phyloP scores from a whole-genome alignment of 2,888 invertebrate species.

The Drosophila emarginata region DNA sequence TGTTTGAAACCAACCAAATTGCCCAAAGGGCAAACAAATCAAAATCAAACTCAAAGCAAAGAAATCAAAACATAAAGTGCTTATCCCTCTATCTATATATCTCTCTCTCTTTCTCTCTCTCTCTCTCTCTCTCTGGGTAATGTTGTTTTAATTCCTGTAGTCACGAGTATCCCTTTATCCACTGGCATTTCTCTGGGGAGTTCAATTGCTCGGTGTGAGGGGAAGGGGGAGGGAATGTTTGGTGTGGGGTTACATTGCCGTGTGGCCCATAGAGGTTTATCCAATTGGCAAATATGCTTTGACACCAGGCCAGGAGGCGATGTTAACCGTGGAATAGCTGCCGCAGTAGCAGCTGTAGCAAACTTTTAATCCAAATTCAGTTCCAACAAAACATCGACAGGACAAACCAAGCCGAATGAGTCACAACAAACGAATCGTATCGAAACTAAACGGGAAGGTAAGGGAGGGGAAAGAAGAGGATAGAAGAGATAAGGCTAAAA shows the following conservation, averaged over 20 bases:
- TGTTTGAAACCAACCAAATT: neutral
- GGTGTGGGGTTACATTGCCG: constrained; percentile 13
- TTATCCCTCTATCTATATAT: neutral
- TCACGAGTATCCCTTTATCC: neutral
- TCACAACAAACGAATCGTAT: constrained; percentile 22
- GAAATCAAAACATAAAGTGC: constrained; percentile 8
- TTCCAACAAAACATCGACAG: constrained; percentile 23
- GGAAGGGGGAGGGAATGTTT: neutral
- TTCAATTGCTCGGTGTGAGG: neutral
- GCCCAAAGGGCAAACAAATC: constrained; percentile 9
- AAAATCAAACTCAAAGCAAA: constrained; percentile 10
- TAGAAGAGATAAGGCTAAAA: constrained; percentile 16
- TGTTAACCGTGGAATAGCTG: constrained; percentile 3
- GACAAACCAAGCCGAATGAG: constrained; percentile 26
- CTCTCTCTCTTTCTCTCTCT: neutral
- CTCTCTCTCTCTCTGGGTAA: neutral
- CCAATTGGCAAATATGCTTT: constrained; percentile 59
- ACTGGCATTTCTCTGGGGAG: constrained; percentile 1
- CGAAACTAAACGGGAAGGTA: constrained; percentile 9
- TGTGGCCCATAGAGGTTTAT: constrained; percentile 33
- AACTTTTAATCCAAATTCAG: constrained; percentile 34
- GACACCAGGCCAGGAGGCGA: constrained; percentile 25
- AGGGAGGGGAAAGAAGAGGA: neutral
- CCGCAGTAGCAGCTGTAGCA: constrained; percentile 7
- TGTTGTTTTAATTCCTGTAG: constrained; percentile 7